Evolutionary conservation across 2,113 vertebrate species (phyloP), one percentile per base, ranked within the genome.

Genomic region (Procapra przewalskii): DNA sequence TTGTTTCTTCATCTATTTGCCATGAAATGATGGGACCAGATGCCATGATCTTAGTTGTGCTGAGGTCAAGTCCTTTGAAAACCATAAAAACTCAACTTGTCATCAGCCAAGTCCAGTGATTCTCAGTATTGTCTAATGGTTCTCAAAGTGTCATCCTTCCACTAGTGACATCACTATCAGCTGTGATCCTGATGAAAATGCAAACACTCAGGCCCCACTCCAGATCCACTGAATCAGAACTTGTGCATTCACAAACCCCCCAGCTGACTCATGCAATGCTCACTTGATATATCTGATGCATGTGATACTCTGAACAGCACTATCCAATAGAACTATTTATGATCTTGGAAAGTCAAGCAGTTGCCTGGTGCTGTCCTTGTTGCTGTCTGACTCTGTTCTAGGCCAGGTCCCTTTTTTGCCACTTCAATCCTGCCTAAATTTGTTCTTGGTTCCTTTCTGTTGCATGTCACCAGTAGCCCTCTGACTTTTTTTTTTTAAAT

Each of bases 321-420:
- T 12, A 25, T 62, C 55, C 31, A 17, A 12, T 17, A 54, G 52
- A 31, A 57, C 80, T 84, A 16, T n/a, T 55, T 25, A 4, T 36
- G 52, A 16, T 2, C 7, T 27, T 17, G 21, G 31, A 71, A 75
- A 64, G 7, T 7, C 25, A 36, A 54, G 2, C 40, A 0, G 57
- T 36, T 45, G 45, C 23, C 19, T 40, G 67, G 36, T 12, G 55
- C 91, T 94, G 85, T 94, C 82, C 82, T 45, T 91, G 85, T 82
- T 92, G 19, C 94, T 77, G 29, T 50, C 43, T 19, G 19, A 84
- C n/a, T 67, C 40, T 91, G 31, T 40, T 57, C 62, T 55, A 29
- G 11, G 36, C 8, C 27, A 15, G 25, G 54, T 92, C 40, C 40
- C 64, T 88, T n/a, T n/a, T 11, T 5, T 12, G 11, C 15, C 3